Evolutionary conservation across 2,797 vertebrate species (phyloP).

Genomic region (Pipistrellus nathusii): DNA sequence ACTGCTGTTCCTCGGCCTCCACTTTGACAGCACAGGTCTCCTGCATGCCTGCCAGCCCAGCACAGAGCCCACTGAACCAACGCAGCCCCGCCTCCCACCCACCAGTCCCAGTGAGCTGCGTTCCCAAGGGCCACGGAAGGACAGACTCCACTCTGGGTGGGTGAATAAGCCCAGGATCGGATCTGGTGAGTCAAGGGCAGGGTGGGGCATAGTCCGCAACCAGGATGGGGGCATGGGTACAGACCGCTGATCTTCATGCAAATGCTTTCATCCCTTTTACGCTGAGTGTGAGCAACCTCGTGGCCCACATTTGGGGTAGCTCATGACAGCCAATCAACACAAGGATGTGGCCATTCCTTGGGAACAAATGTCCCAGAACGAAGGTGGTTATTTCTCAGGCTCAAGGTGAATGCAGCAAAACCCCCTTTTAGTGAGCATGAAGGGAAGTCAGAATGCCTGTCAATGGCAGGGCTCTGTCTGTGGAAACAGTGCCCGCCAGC

Average conservation of each 20-base stretch:
- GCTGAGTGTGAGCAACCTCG: background rate
- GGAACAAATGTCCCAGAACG: background rate
- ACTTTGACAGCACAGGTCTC: background rate
- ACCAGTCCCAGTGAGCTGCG: background rate
- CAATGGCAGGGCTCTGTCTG: background rate
- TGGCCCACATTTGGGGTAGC: background rate
- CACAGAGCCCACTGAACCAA: too few species aligned
- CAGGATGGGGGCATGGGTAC: accelerated
- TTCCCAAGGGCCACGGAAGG: background rate
- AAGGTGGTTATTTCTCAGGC: background rate
- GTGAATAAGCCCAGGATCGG: background rate
- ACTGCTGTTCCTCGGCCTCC: background rate
- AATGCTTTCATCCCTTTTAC: background rate
- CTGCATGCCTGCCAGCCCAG: background rate
- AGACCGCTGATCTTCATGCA: background rate
- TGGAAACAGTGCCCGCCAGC: background rate
- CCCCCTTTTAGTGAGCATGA: constrained; percentile 50
- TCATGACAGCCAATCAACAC: background rate
- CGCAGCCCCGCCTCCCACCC: background rate
- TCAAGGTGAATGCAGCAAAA: constrained; percentile 29
- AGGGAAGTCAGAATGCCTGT: background rate
- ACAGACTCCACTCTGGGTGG: background rate
- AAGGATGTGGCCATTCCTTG: background rate
- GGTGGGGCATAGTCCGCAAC: too few species aligned
- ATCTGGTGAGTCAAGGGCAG: background rate